phyloP scores from a whole-genome alignment of 2,888 invertebrate species.

The Parnassius smintheus region DNA sequence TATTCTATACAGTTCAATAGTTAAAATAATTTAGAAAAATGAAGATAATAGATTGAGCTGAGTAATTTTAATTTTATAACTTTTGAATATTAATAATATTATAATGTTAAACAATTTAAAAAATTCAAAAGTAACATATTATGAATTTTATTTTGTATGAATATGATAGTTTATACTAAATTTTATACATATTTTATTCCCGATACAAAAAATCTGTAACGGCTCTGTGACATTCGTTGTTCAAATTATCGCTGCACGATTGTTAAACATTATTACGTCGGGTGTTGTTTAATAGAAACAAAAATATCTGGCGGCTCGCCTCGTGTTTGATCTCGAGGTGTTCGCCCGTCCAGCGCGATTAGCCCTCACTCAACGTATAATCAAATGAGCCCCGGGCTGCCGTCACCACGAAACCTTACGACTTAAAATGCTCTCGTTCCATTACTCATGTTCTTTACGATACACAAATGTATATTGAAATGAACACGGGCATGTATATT shows the following conservation, averaged over 20 bases:
- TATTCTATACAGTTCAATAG: no score
- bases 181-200: not conserved
- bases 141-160: no score
- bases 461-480: constrained; percentile 11
- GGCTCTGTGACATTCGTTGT: constrained; percentile 52
- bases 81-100: no score
- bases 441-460: constrained; percentile 36
- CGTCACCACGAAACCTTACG: constrained; percentile 44
- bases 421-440: constrained; percentile 35
- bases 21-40: no score
- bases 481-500: constrained; percentile 34
- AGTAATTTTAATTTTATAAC: no score
- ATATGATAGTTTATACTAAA: no score
- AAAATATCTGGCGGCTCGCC: constrained; percentile 82
- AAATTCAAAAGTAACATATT: no score
- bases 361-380: constrained; percentile 80
- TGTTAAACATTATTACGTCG: constrained; percentile 82
- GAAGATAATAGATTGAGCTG: no score
- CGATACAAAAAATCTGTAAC: constrained; percentile 12
- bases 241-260: constrained; percentile 80
- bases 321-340: constrained; percentile 82
- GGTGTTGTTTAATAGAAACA: constrained; percentile 82
- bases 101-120: no score
- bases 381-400: constrained; percentile 77
- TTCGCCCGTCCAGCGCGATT: constrained; percentile 81